Base-by-base conservation (phyloP, 1,140 invertebrate species). In the Eulimnadia texana region DNA sequence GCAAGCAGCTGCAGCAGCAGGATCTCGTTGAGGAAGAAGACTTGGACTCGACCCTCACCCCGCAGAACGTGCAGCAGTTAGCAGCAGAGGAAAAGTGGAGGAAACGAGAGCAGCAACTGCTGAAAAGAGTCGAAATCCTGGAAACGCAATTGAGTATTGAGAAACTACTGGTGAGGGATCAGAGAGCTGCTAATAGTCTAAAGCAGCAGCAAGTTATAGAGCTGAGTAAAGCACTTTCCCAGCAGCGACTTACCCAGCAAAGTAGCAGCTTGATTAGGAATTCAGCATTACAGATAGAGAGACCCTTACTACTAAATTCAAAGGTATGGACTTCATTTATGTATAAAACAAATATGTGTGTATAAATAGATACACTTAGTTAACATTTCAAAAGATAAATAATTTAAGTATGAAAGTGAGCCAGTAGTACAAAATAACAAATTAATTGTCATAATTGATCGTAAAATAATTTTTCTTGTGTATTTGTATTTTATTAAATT, bases 81-180 rank as follows among this genome's bases (percentile, higher is more conserved):
- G 33, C 33, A 42, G 6, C 6, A 16, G 33, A 42, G 16, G 33
- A 42, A 42, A 16, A 42, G 16, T 6, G 16, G 16, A 42, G 33
- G 33, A 42, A 42, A 42, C 6, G 33, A 42, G 55, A 57, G 10
- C 27, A 19, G 16, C 24, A 57, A 33, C 22, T 57, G 28, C n/a
- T 20, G 3, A 57, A 25, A 20, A 57, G 33, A 20, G 19, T 57
- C 16, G 27, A 57, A 33, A 20, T 29, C 3, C 55, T 57, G 10
- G 22, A 20, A 19, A 33, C 55, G 25, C 27, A 57, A 33, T 27
- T 57, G 3, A 33, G 27, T n/a, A 57, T 57, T 23, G 55, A 57
- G 28, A 28, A n/a, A 57, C 27, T 57, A 2, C 22, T 57, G 55
- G n/a, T 57, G 13, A 23, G 29, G 33, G 55, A 57, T 57, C 55